These are phyloP conservation scores for Todiramphus saurophagus DNA, from an alignment of 2,113 vertebrate species.

Conservation along the genomic window DNA sequence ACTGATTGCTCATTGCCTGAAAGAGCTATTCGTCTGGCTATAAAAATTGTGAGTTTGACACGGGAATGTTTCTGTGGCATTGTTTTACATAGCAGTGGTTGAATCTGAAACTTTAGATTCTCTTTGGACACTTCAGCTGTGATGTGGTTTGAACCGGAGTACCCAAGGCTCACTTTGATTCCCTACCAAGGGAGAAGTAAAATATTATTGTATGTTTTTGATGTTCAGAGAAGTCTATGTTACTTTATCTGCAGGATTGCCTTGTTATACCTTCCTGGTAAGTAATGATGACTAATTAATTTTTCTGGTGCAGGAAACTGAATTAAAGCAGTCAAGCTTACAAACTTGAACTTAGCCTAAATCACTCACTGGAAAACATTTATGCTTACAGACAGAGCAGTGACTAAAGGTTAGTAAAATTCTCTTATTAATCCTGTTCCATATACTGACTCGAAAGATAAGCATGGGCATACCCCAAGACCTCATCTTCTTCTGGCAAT, in stretches of 20 bases:
- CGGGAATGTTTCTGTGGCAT: constrained; percentile 50
- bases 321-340: background rate
- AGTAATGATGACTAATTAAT: background rate
- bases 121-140: constrained; percentile 24
- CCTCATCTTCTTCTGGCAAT: background rate
- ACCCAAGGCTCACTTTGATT: background rate
- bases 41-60: constrained; percentile 46
- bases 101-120: constrained; percentile 49
- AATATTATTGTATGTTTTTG: constrained; percentile 4
- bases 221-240: background rate
- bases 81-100: constrained; percentile 48
- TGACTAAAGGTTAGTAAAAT: background rate
- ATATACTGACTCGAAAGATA: background rate
- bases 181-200: constrained; percentile 18
- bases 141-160: constrained; percentile 50
- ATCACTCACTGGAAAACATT: background rate
- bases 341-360: background rate
- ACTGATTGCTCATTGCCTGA: constrained; percentile 11
- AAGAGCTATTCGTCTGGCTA: constrained; percentile 9
- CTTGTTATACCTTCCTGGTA: background rate
- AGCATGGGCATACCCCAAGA: background rate
- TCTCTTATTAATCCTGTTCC: background rate
- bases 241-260: background rate
- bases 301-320: background rate
- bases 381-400: background rate